phyloP scores from a whole-genome alignment of 35 echinoderm and acorn worm genomes.

The Apostichopus parvimensis region DNA sequence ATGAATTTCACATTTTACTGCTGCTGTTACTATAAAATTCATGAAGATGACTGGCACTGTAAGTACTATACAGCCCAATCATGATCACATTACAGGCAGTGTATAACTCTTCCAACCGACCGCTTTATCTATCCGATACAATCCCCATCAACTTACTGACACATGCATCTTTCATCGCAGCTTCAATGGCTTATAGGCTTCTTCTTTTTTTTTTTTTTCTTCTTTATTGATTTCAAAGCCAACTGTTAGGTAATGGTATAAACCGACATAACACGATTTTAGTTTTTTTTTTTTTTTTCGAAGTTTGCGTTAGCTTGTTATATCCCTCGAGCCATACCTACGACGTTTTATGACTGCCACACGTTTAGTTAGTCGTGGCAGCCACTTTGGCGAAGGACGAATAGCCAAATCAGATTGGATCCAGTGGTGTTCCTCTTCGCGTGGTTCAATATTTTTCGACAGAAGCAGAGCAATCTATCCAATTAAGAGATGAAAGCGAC shows the following conservation, averaged over 20 bases:
- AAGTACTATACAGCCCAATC: not conserved
- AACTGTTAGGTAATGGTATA: conserved; percentile 41
- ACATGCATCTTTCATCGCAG: conserved; percentile 40
- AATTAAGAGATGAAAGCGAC: conserved; percentile 25
- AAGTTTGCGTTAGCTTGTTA: not conserved
- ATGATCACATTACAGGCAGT: too few relatives aligned
- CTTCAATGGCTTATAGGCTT: not conserved
- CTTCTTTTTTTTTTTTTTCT: too few relatives aligned
- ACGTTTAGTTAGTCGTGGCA: not conserved
- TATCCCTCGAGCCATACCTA: not conserved
- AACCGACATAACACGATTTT: conserved; percentile 25
- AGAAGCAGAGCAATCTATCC: conserved; percentile 25
- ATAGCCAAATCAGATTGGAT: conserved; percentile 4
- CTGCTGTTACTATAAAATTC: too few relatives aligned
- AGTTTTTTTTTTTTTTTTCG: conserved; percentile 17
- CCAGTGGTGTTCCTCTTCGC: not conserved
- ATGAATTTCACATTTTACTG: too few relatives aligned
- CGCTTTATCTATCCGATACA: not conserved
- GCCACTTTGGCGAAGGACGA: conserved; percentile 5
- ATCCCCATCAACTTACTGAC: conserved; percentile 2
- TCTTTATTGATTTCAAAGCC: conserved; percentile 5
- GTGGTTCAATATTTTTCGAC: conserved; percentile 23
- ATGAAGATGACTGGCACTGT: too few relatives aligned
- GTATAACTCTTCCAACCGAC: not conserved
- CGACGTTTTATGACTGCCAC: not conserved